Conservation (phyloP, 2,113 vertebrate species). For the Myrmophylax atrothorax region DNA sequence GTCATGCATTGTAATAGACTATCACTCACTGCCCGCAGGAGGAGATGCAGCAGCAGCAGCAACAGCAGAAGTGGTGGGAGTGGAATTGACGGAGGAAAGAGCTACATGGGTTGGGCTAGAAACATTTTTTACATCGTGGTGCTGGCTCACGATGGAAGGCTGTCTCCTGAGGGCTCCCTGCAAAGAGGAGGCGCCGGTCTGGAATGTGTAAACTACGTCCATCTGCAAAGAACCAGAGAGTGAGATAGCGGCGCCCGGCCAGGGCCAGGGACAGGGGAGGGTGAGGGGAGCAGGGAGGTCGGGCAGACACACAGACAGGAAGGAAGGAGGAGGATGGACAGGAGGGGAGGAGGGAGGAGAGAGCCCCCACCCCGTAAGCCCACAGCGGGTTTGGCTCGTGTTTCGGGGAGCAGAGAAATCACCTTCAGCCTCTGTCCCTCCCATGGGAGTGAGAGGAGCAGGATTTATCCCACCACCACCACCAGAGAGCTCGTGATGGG, state of each 20-base stretch:
- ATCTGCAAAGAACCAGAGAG: slow-evolving; percentile 96
- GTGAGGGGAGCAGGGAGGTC: neutral
- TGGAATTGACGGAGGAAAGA: slow-evolving; percentile 89
- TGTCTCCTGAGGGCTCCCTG: slow-evolving; percentile 94
- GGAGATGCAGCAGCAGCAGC: slow-evolving; percentile 88
- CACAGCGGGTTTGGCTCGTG: neutral
- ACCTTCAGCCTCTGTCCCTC: neutral
- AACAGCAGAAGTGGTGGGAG: slow-evolving; percentile 91
- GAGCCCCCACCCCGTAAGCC: neutral
- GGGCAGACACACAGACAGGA: slow-evolving; percentile 36
- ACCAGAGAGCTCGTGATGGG: neutral
- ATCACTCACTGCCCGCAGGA: slow-evolving; percentile 97
- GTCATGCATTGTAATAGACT: slow-evolving; percentile 85
- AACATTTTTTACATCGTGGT: slow-evolving; percentile 97
- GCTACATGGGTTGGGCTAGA: slow-evolving; percentile 96
- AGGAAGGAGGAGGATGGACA: slow-evolving; percentile 39
- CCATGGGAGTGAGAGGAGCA: fast-evolving
- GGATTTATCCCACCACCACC: neutral
- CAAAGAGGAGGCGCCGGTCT: slow-evolving; percentile 91
- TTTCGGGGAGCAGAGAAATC: neutral
- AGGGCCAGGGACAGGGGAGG: neutral
- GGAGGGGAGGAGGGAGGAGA: neutral
- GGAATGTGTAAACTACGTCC: slow-evolving; percentile 99
- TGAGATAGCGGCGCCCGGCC: slow-evolving; percentile 79
- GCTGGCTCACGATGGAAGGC: slow-evolving; percentile 96